Evolutionary conservation across 2,888 invertebrate species (phyloP).

Genomic region (Metacarcinus magister): DNA sequence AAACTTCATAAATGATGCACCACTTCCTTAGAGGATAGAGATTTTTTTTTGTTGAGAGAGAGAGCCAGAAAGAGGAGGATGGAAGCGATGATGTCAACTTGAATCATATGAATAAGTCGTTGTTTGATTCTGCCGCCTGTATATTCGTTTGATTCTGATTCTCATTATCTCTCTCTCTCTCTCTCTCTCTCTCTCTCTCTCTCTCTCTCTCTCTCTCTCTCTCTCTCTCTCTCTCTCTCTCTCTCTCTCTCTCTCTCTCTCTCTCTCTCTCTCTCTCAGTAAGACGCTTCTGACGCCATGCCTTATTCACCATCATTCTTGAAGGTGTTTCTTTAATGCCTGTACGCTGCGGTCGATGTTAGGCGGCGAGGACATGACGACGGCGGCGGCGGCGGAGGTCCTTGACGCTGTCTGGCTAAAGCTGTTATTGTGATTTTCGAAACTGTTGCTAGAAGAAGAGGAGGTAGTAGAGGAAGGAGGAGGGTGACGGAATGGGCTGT

Average conservation of each 20-base stretch:
- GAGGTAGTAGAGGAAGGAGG: not conserved
- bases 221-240: conserved; percentile 3
- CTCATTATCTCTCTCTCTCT: not conserved
- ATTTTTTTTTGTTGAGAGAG: too few relatives aligned
- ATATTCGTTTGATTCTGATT: too few relatives aligned
- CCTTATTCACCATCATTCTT: not conserved
- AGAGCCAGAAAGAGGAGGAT: too few relatives aligned
- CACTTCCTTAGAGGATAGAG: not conserved
- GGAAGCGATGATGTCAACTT: not conserved
- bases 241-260: not conserved
- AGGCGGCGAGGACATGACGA: too few relatives aligned
- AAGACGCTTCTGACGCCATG: not conserved
- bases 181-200: not conserved
- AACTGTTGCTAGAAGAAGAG: not conserved
- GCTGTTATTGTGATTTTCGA: not conserved
- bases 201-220: conserved; percentile 2
- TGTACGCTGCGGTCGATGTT: not conserved
- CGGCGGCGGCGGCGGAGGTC: not conserved
- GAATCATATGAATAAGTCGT: conserved; percentile 32
- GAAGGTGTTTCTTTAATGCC: not conserved
- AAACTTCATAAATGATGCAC: not conserved
- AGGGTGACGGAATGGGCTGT: not conserved
- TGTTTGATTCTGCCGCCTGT: not conserved
- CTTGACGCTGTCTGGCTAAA: not conserved
- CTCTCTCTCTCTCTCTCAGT: not conserved